Evolutionary conservation across 2,888 invertebrate genomes (phyloP).

Genomic region (Acanthosoma haemorrhoidale): DNA sequence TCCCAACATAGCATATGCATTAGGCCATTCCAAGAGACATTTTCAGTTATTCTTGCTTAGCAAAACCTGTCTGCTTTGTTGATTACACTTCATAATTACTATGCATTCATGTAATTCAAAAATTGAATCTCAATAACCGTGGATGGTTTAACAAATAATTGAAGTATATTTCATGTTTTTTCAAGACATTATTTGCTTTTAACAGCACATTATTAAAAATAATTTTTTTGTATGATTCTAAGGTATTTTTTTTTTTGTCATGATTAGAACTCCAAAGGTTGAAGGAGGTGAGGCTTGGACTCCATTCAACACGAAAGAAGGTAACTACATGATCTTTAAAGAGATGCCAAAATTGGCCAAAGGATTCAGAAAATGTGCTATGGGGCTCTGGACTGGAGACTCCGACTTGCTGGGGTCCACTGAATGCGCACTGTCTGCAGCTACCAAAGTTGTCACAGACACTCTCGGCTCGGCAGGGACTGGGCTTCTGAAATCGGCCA

Average conservation of each 20-base stretch:
- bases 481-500: constrained; percentile 9
- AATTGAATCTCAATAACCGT: too few species aligned
- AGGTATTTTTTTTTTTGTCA: background rate
- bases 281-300: constrained; percentile 38
- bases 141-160: too few species aligned
- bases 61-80: too few species aligned
- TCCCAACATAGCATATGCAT: too few species aligned
- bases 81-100: too few species aligned
- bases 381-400: constrained; percentile 63
- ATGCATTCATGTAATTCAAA: too few species aligned
- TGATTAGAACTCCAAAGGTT: constrained; percentile 37
- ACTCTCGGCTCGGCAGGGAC: constrained; percentile 33
- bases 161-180: too few species aligned
- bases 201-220: too few species aligned
- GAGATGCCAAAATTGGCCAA: constrained; percentile 49
- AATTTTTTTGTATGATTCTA: background rate
- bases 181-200: too few species aligned
- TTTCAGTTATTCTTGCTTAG: too few species aligned
- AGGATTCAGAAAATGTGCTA: constrained; percentile 53
- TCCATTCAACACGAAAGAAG: constrained; percentile 41
- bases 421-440: constrained; percentile 48
- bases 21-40: too few species aligned
- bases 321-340: constrained; percentile 52
- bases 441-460: constrained; percentile 28
- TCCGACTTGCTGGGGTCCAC: constrained; percentile 54